phyloP scores from a whole-genome alignment of 2,888 invertebrate species.

The Orthonychiurus folsomi region DNA sequence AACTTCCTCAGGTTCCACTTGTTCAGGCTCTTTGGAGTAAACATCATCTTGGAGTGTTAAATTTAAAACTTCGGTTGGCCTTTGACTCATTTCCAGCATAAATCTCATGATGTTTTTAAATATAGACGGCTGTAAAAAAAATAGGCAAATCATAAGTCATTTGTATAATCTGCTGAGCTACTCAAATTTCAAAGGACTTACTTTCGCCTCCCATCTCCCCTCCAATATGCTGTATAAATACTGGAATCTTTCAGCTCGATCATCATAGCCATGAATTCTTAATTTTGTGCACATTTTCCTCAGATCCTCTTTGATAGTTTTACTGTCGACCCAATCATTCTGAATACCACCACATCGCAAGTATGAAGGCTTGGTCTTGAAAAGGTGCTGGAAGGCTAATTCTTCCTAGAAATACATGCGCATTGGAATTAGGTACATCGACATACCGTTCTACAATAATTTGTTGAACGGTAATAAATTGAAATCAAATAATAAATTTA shows the following conservation, averaged over 20 bases:
- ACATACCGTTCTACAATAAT: background rate
- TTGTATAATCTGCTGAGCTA: background rate
- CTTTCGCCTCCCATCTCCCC: constrained; percentile 22
- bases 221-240: constrained; percentile 21
- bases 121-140: constrained; percentile 20
- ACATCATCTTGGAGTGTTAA: constrained; percentile 8
- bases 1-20: constrained; percentile 9
- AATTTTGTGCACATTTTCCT: constrained; percentile 24
- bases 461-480: no score
- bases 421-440: background rate
- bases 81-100: constrained; percentile 25
- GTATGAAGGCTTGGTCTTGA: constrained; percentile 19
- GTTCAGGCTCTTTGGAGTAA: constrained; percentile 21
- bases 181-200: no score
- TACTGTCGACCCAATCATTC: constrained; percentile 18
- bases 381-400: constrained; percentile 16
- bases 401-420: constrained; percentile 17
- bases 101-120: constrained; percentile 25
- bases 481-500: no score
- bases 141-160: constrained; percentile 3
- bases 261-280: constrained; percentile 26
- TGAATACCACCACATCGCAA: constrained; percentile 20
- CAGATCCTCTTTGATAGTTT: constrained; percentile 17
- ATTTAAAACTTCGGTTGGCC: constrained; percentile 18
- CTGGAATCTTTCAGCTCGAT: constrained; percentile 23